Conservation (phyloP, 2,113 vertebrate species). For the Marcusenius ussheri region DNA sequence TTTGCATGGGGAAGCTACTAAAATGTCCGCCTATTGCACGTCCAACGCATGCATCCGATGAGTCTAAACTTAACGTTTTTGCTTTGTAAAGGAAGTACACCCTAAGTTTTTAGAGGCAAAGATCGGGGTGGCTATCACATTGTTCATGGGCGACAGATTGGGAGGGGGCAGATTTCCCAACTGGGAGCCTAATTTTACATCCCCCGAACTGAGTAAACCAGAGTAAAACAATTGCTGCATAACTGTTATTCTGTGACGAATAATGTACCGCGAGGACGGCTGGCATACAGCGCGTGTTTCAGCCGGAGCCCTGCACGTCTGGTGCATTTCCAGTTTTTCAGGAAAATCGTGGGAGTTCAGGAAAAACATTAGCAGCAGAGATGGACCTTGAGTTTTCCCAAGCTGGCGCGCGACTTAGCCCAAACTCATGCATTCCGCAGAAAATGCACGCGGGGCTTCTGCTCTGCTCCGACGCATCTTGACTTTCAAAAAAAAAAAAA, state of each 20-base stretch:
- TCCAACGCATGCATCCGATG: background rate
- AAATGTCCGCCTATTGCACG: background rate
- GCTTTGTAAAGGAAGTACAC: background rate
- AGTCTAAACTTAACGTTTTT: background rate
- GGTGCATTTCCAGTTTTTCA: slow-evolving; percentile 15
- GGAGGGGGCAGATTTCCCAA: background rate
- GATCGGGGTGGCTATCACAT: background rate
- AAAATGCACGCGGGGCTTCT: background rate
- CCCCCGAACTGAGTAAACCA: background rate
- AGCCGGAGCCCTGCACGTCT: background rate
- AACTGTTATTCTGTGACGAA: background rate
- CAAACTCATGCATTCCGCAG: background rate
- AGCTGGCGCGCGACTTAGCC: background rate
- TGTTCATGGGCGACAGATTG: background rate
- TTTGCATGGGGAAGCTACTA: background rate
- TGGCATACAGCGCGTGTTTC: slow-evolving; percentile 17
- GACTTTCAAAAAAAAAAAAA: background rate
- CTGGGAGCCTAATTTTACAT: background rate
- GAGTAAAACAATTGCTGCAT: background rate
- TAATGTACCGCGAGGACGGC: background rate
- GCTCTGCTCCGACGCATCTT: background rate
- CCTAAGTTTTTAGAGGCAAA: background rate
- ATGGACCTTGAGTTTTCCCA: background rate
- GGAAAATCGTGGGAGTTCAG: slow-evolving; percentile 1
- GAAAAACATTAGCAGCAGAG: background rate